Evolutionary conservation across 2,797 vertebrate species (phyloP).

Genomic region (Melanogrammus aeglefinus): DNA sequence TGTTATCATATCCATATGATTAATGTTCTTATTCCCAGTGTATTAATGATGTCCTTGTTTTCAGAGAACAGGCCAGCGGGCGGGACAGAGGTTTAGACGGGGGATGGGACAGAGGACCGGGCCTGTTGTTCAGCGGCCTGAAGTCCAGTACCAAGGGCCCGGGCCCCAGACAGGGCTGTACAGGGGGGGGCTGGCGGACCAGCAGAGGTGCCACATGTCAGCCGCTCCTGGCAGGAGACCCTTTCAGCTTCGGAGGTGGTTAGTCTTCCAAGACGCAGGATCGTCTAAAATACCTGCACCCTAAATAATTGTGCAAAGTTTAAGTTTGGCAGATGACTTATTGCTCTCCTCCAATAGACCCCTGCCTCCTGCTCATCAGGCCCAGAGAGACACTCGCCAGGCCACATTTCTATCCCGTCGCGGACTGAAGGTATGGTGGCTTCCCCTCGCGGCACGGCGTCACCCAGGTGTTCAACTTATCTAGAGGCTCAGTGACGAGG

Average conservation of each 20-base stretch:
- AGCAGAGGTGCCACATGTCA: slow-evolving; percentile 47
- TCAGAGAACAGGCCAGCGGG: background rate
- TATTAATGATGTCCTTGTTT: background rate
- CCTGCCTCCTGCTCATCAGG: slow-evolving; percentile 56
- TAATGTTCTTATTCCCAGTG: no score
- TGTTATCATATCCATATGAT: no score
- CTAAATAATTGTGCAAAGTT: background rate
- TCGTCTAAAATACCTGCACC: background rate
- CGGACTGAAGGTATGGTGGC: slow-evolving; percentile 84
- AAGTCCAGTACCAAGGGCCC: background rate
- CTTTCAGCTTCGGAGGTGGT: slow-evolving; percentile 81
- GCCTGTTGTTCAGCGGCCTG: background rate
- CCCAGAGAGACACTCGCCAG: slow-evolving; percentile 87
- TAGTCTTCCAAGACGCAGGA: slow-evolving; percentile 47
- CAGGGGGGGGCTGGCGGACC: background rate
- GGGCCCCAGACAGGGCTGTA: background rate
- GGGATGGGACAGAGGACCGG: background rate
- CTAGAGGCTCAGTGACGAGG: no score
- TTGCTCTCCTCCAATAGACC: slow-evolving; percentile 48
- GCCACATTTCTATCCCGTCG: slow-evolving; percentile 91
- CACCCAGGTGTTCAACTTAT: no score
- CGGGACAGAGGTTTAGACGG: background rate
- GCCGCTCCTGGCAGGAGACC: slow-evolving; percentile 70
- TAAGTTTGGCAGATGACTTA: background rate
- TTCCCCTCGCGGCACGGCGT: no score